Base-by-base conservation (phyloP, 2,797 vertebrate genomes). In the Cephalopachus bancanus region DNA sequence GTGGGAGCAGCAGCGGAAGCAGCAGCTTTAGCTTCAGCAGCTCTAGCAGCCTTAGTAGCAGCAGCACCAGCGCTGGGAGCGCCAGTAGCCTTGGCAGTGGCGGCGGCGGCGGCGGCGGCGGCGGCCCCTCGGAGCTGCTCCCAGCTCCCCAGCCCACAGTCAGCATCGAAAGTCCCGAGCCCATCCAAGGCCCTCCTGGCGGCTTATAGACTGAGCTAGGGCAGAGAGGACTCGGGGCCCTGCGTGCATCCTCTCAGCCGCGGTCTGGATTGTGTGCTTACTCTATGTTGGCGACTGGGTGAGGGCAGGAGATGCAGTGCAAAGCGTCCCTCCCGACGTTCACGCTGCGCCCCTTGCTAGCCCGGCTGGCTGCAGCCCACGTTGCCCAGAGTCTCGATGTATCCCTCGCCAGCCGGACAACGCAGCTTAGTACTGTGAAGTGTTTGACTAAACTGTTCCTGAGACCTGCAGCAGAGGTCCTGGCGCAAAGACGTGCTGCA, bases 401-500 rank as follows among this genome's bases (percentile, higher is more conserved):
- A 20, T 37, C 49, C 51, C 12, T 57, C 6, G 4, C 55, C 28
- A 3, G 60, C 44, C 4, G 6, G 55, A 81, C 64, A 59, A 24
- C 62, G 86, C 95, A 69, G 94, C 91, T 60, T 59, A 55, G 33
- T 83, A 85, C 89, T 71, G 93, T 60, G 83, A 92, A 78, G 83
- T 28, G n/a, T 69, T 86, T 55, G 80, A 55, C 51, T 53, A 11
- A 80, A 10, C 93, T 53, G 67, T 67, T 64, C 59, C 67, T 89
- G 37, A 11, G 33, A 37, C 14, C n/a, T 0, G 1, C 64, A 9
- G 49, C 12, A 5, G 84, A 49, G 86, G 85, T 83, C 59, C 16
- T 79, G 90, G 98, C 96, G 83, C 99, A 79, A 97, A 91, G 97
- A 95, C 75, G 0, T 72, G 97, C 99, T 99, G 99, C 99, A 99